These are phyloP conservation scores for Trichogramma dendrolimi DNA, from an alignment of 2,888 invertebrate species.

Conservation along the genomic window DNA sequence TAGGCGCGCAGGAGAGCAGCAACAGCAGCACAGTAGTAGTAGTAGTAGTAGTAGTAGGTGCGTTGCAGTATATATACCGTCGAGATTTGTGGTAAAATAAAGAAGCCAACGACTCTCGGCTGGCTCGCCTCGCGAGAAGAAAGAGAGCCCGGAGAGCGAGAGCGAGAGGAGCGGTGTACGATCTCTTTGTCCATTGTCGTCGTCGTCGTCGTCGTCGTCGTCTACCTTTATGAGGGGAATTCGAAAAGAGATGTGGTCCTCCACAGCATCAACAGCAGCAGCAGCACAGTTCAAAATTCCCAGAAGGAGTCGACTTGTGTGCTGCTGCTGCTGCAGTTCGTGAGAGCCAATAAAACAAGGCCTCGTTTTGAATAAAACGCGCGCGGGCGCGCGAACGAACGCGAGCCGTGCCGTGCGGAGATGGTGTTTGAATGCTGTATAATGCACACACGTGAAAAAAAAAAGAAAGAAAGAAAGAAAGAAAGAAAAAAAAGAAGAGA, in stretches of 20 bases:
- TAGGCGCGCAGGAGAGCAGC: no score
- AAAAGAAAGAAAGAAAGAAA: constrained; percentile 9
- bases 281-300: constrained; percentile 32
- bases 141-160: no score
- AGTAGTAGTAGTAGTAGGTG: no score
- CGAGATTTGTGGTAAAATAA: not conserved
- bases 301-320: constrained; percentile 33
- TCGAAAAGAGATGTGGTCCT: constrained; percentile 5
- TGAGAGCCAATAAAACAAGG: constrained; percentile 36
- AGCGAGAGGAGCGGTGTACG: not conserved
- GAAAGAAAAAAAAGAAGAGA: constrained; percentile 7
- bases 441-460: constrained; percentile 1
- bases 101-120: constrained; percentile 9
- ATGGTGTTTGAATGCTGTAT: no score
- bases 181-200: constrained; percentile 22
- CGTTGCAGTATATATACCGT: constrained; percentile 13
- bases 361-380: constrained; percentile 26
- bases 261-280: constrained; percentile 3
- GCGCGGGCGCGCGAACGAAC: not conserved
- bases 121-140: no score
- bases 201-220: not conserved
- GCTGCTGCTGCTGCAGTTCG: constrained; percentile 28
- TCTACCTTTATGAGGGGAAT: constrained; percentile 1
- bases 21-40: no score
- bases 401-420: no score